Evolutionary conservation across 2,113 vertebrate species (phyloP), one percentile per base, ranked within the genome.

Genomic region (Zosterops pallidus): DNA sequence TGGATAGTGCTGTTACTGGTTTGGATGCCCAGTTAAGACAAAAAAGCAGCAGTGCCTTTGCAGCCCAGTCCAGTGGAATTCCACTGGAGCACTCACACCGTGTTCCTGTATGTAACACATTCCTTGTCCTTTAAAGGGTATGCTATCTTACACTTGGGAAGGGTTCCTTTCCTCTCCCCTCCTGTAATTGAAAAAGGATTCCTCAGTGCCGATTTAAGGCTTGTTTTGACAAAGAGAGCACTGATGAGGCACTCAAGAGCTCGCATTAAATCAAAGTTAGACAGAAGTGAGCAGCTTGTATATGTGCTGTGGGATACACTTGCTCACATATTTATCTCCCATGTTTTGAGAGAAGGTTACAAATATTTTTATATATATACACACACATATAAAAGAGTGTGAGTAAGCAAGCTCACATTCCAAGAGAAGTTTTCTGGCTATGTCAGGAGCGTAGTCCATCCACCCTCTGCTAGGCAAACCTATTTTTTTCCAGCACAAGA

Each of bases 51-150:
- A 5, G 59, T 28, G 79, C 80, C 33, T 86, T 72, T 91, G 77
- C 89, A 95, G 96, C 71, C 93, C 67, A 35, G 37, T 39, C 37
- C 37, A 84, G 94, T 47, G 85, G 63, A 97, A 97, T 97, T 95
- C 95, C 95, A 72, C 47, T 28, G 85, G 77, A 95, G 96, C 90
- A 87, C 52, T 94, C 25, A 81, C 78, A 72, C 87, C 26, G 55
- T 69, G 90, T 89, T 94, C 33, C 93, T 79, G 92, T 89, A 90
- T 90, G 44, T 92, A 84, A 69, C 89, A 92, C 97, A 97, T 98
- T 97, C 97, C 97, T 96, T 97, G 92, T 95, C 96, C 97, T 97
- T 97, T 97, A 97, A 97, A 97, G 97, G 97, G 81, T 95, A 97
- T 97, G 92, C 78, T 75, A 41, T 95, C 94, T 93, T 92, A 84